Base-by-base conservation (phyloP, 1,140 invertebrate species). In the Trichomalopsis sarcophagae region DNA sequence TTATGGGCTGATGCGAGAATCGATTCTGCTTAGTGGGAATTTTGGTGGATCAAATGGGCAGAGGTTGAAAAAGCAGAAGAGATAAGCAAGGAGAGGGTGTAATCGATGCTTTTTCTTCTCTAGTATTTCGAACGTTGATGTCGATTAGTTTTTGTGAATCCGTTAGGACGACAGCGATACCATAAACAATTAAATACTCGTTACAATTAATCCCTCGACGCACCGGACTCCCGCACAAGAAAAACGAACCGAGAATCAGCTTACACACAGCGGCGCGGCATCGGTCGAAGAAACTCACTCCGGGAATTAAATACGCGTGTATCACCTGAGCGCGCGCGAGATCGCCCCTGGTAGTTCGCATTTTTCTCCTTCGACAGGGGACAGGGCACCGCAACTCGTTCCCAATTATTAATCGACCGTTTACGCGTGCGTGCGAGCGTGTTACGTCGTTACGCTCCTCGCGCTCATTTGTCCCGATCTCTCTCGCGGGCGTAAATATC, bases 351-450 rank as follows among this genome's bases (percentile, higher is more conserved):
- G 77, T 74, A 62, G 17, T 50, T 23, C 9, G 23, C 21, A 81
- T 81, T 81, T 85, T 81, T 85, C 78, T 85, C 62, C 55, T 76
- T 76, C 36, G 71, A 81, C 78, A 85, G 47, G 40, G 13, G 44
- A 30, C 36, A 33, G 10, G n/a, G 68, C 27, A 13, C 55, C 4
- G 33, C 23, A 9, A 36, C 82, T 74, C 55, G 7, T 68, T 68
- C 77, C 40, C 33, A 3, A 81, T 85, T 85, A 85, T 85, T 85
- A 81, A 81, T 85, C 47, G 62, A 10, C 55, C 27, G 62, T 66
- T 73, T 73, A 74, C 17, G 17, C 76, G n/a, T 5, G 11, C 21
- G 75, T 44, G 75, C 47, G 17, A 40, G 77, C 77, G 71, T 36
- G 36, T 81, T 75, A 81, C 76, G 68, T 71, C 27, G n/a, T 79